Conservation (phyloP, 2,797 vertebrate genomes). For the Agapornis canus region DNA sequence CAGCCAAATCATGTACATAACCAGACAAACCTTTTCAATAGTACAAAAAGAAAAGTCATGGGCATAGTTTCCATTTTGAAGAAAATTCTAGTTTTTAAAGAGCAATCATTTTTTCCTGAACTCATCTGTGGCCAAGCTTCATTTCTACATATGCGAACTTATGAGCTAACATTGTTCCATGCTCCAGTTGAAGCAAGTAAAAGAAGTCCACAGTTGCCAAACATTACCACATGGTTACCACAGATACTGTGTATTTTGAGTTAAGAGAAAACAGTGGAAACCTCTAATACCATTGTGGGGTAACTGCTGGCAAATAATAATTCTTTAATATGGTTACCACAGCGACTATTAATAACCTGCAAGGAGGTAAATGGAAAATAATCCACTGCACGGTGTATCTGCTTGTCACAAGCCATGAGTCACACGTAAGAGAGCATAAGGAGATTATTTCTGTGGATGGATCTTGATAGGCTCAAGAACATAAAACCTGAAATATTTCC, state of each 20-base stretch:
- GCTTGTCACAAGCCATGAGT: slow-evolving; percentile 9
- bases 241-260: slow-evolving; percentile 49
- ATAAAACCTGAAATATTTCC: background rate
- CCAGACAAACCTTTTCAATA: background rate
- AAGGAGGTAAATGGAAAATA: slow-evolving; percentile 19
- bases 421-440: background rate
- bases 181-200: slow-evolving; percentile 45
- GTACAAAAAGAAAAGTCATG: background rate
- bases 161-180: background rate
- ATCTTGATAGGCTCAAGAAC: background rate
- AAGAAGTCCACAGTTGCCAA: background rate
- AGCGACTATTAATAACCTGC: slow-evolving; percentile 15
- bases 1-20: background rate
- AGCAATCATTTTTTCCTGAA: background rate
- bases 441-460: background rate
- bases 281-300: slow-evolving; percentile 31
- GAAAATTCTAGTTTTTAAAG: background rate
- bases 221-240: slow-evolving; percentile 60
- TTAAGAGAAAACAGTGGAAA: slow-evolving; percentile 57
- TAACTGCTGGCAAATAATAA: slow-evolving; percentile 43
- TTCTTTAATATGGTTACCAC: slow-evolving; percentile 28
- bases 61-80: background rate
- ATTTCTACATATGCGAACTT: background rate
- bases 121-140: background rate
- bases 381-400: background rate